Conservation (phyloP, 1,140 invertebrate genomes). For the Danaus melanippus region DNA sequence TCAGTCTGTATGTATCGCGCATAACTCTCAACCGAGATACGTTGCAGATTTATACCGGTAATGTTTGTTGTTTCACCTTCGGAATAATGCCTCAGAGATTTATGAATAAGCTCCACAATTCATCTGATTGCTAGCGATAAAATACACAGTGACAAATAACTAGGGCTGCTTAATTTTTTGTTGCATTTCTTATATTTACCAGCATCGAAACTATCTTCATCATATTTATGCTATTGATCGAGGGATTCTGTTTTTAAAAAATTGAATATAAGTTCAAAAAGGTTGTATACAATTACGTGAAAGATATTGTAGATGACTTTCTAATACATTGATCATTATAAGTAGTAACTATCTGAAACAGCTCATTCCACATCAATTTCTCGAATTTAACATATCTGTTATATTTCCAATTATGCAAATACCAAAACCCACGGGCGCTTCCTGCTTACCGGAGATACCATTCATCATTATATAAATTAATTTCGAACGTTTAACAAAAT, state of each 20-base stretch:
- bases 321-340: too few relatives aligned
- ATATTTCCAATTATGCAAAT: conserved; percentile 62
- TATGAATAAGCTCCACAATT: conserved; percentile 56
- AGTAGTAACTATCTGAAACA: background rate
- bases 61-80: conserved; percentile 71
- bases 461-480: conserved; percentile 72
- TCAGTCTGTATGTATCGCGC: conserved; percentile 23
- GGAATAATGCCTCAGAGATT: conserved; percentile 59
- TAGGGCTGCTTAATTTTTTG: conserved; percentile 19
- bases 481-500: conserved; percentile 67
- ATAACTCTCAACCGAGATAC: conserved; percentile 57
- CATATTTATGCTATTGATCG: too few relatives aligned
- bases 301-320: too few relatives aligned
- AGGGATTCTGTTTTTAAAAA: too few relatives aligned
- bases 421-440: conserved; percentile 34
- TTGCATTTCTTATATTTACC: conserved; percentile 5
- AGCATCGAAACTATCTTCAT: too few relatives aligned
- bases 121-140: conserved; percentile 56
- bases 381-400: conserved; percentile 10
- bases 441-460: conserved; percentile 54
- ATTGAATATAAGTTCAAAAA: too few relatives aligned
- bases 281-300: too few relatives aligned
- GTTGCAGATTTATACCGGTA: conserved; percentile 69
- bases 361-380: background rate
- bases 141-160: conserved; percentile 44